A percentile compares a stretch with the other conserved stretches of the same genome.
These are phyloP conservation scores for Hyles lineata DNA, from an alignment of 2,888 invertebrate genomes.

Conservation along the genomic window DNA sequence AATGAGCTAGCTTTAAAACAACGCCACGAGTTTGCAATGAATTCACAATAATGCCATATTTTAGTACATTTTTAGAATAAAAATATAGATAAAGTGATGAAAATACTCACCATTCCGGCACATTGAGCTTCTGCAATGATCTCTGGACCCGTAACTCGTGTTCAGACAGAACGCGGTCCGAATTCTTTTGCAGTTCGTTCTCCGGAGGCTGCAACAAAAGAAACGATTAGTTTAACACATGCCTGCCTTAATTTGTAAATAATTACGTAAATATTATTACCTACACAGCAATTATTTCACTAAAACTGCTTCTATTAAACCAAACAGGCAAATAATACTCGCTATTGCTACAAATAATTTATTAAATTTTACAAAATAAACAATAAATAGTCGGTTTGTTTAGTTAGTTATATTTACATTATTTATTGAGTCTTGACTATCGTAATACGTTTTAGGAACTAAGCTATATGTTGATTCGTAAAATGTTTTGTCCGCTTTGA, in stretches of 20 bases:
- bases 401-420: conserved; percentile 43
- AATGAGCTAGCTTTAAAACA: not conserved
- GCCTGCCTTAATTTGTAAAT: not conserved
- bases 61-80: conserved; percentile 25
- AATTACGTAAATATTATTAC: conserved; percentile 19
- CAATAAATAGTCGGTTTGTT: conserved; percentile 36
- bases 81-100: conserved; percentile 22
- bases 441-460: conserved; percentile 56
- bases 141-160: conserved; percentile 97
- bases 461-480: conserved; percentile 65
- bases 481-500: conserved; percentile 49
- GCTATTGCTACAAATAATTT: conserved; percentile 10
- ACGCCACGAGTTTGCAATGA: conserved; percentile 31
- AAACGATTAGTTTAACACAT: conserved; percentile 31
- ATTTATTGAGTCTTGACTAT: conserved; percentile 66
- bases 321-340: conserved; percentile 20
- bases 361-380: conserved; percentile 1
- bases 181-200: conserved; percentile 95
- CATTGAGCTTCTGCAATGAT: conserved; percentile 96
- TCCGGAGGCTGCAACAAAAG: conserved; percentile 92
- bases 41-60: conserved; percentile 5
- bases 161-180: conserved; percentile 94
- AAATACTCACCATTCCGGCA: conserved; percentile 94
- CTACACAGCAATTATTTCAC: conserved; percentile 7
- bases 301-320: not conserved